Base-by-base conservation (phyloP, 2,888 invertebrate species). In the Drosophila gaucha region DNA sequence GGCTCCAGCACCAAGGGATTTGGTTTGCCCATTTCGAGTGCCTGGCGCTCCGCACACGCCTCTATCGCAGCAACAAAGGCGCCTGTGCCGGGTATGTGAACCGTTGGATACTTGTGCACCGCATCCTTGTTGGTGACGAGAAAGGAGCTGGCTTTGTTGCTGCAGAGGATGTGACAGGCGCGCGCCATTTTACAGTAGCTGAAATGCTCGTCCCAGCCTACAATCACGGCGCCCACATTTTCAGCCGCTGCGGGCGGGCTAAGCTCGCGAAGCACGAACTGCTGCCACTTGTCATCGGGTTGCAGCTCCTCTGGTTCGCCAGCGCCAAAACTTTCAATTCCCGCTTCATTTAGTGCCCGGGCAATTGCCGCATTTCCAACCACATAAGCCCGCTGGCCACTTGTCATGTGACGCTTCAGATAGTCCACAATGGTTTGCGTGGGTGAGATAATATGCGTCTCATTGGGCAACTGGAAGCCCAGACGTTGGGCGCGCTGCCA, bases 111-210 rank as follows among this genome's bases (percentile, higher is more conserved):
- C 8, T 96, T 96, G 89, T 96, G 96, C 70, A 96, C 94, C 86
- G 97, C 96, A 92, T 99, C 99, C 1, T 96, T 96, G 91, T 99
- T 99, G 5, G 98, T 98, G 0, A 96, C 98, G 51, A 99, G 93
- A 90, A 98, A 99, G 12, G 96, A 90, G 77, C 96, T 95, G 18
- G 95, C 93, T 2, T 95, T 94, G 79, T 96, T 94, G 22, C 94
- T 93, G 51, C 52, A 58, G 1, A 98, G 93, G 90, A 98, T 98
- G 38, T 95, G 95, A 2, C 96, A 95, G 1, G 98, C 99, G 90
- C 97, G 97, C 89, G 97, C 93, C 87, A 99, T 94, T 92, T 99
- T 99, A 0, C 95, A 94, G 90, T 96, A 98, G 89, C 96, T 97
- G 86, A 99, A 95, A 90, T 98, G 95, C 73, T 96, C 95, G 92